Evolutionary conservation across 2,888 invertebrate species (phyloP).

Genomic region (Oxycera nigricornis): DNA sequence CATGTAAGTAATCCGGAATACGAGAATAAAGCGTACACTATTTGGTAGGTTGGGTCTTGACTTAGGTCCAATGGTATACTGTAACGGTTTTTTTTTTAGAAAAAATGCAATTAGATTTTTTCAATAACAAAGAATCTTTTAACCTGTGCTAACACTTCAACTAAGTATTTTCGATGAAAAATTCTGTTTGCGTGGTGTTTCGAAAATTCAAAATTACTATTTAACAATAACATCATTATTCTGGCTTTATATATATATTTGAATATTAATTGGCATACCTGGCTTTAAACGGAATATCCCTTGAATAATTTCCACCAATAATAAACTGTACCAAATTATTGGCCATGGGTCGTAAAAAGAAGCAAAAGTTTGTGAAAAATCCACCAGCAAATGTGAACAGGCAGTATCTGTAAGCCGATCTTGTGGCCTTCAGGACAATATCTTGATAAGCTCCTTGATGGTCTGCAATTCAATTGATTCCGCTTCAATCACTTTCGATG

Average conservation of each 20-base stretch:
- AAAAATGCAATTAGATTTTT: no score
- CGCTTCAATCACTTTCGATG: no score
- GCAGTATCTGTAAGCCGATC: constrained; percentile 29
- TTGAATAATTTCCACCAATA: constrained; percentile 3
- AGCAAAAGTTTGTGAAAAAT: constrained; percentile 35
- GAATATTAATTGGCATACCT: constrained; percentile 6
- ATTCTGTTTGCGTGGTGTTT: no score
- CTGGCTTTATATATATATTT: no score
- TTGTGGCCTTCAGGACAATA: constrained; percentile 12
- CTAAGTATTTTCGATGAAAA: no score
- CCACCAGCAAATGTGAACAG: constrained; percentile 19
- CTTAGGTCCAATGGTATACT: constrained; percentile 29
- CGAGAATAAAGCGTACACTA: constrained; percentile 20
- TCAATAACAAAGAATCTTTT: no score
- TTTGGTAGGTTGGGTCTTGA: constrained; percentile 25
- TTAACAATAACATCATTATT: no score
- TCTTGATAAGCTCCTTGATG: not conserved
- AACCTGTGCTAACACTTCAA: no score
- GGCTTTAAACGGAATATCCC: constrained; percentile 39
- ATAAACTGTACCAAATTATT: constrained; percentile 10
- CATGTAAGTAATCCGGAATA: constrained; percentile 42
- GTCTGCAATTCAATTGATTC: constrained; percentile 23
- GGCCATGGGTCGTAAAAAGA: constrained; percentile 36
- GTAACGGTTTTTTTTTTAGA: no score
- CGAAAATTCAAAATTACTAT: no score